phyloP scores from a whole-genome alignment of 1,140 invertebrate genomes.

The Drosophila truncata region DNA sequence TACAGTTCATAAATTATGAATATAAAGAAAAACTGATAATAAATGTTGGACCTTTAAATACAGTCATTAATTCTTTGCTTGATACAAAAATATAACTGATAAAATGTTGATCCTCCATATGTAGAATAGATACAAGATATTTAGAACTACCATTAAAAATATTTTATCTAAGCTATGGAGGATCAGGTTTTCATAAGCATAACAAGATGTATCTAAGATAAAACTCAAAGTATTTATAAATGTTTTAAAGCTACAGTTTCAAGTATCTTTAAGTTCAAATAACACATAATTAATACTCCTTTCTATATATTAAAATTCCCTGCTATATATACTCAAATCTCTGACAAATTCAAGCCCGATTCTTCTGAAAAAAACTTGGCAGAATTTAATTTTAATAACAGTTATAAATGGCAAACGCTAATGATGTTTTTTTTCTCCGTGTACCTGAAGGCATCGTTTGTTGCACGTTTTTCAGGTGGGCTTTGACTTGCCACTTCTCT shows the following conservation, averaged over 20 bases:
- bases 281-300: not conserved
- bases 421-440: conserved; percentile 5
- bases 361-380: too few relatives aligned
- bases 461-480: conserved; percentile 73
- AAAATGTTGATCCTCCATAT: not conserved
- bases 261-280: not conserved
- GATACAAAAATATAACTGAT: not conserved
- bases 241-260: not conserved
- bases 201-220: not conserved
- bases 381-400: not conserved
- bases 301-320: not conserved
- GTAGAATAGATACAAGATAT: not conserved
- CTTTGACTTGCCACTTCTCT: conserved; percentile 34
- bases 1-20: not conserved
- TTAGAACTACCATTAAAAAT: too few relatives aligned
- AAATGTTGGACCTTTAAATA: not conserved
- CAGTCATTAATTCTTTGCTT: not conserved
- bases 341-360: not conserved
- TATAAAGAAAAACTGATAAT: too few relatives aligned
- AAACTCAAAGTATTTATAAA: too few relatives aligned
- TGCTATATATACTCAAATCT: not conserved
- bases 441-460: conserved; percentile 46
- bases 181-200: too few relatives aligned
- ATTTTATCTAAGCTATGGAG: too few relatives aligned
- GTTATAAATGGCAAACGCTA: not conserved